Percentiles rank a stretch among this genome's conserved stretches.
Evolutionary conservation across 92 coral and sea anemone species (phyloP).

Genomic region (Desmophyllum pertusum): DNA sequence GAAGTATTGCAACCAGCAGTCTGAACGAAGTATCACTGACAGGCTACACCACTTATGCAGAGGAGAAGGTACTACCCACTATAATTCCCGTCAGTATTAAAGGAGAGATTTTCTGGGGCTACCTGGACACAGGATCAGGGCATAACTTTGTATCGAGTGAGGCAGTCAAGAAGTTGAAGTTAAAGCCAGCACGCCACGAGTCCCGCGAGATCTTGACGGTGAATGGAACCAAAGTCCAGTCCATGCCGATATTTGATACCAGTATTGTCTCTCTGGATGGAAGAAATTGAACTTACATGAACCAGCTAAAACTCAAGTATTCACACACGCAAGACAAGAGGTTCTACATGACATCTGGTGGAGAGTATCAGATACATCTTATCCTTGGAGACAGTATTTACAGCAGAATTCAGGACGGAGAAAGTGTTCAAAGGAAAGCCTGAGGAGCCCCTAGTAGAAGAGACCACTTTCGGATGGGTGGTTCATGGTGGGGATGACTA

Average conservation of each 20-base stretch:
- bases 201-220: conserved; percentile 38
- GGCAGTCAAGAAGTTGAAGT: conserved; percentile 30
- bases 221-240: conserved; percentile 52
- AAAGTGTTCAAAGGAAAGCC: no score
- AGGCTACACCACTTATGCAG: conserved; percentile 27
- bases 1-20: not conserved
- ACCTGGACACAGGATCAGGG: conserved; percentile 53
- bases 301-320: conserved; percentile 49
- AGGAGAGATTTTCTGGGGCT: conserved; percentile 14
- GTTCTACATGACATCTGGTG: conserved; percentile 40
- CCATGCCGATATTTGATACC: conserved; percentile 54
- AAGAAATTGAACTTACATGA: conserved; percentile 47
- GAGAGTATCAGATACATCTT: conserved; percentile 45
- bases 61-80: not conserved
- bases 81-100: not conserved
- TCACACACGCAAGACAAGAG: conserved; percentile 49
- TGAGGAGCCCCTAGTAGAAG: no score
- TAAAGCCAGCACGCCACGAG: conserved; percentile 40
- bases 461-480: no score
- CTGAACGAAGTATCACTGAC: conserved; percentile 3
- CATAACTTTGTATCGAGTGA: conserved; percentile 53
- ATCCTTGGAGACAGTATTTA: conserved; percentile 37
- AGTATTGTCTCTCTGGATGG: conserved; percentile 41
- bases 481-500: no score
- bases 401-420: no score